phyloP scores from a whole-genome alignment of 2,113 vertebrate genomes.

The Tinamus guttatus region DNA sequence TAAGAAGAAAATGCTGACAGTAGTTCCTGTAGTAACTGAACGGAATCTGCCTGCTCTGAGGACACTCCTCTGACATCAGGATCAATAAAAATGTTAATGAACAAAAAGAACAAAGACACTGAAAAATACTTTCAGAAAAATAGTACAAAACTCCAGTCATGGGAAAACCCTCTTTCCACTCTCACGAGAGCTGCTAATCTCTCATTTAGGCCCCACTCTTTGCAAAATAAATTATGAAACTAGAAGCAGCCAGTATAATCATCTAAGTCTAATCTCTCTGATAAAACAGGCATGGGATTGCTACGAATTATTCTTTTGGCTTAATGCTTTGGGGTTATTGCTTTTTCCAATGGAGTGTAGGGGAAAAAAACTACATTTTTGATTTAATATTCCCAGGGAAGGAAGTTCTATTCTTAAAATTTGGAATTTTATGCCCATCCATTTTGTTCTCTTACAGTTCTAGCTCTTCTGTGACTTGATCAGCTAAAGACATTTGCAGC shows the following conservation, averaged over 20 bases:
- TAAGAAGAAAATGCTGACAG: neutral
- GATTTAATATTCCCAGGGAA: neutral
- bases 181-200: slow-evolving; percentile 40
- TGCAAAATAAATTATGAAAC: slow-evolving; percentile 50
- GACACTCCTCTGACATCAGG: neutral
- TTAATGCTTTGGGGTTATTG: neutral
- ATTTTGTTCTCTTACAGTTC: neutral
- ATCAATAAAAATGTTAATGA: neutral
- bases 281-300: neutral
- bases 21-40: neutral
- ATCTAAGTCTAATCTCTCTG: slow-evolving; percentile 25
- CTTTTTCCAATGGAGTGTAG: neutral
- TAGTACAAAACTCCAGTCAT: slow-evolving; percentile 11
- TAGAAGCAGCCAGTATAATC: slow-evolving; percentile 53
- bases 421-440: neutral
- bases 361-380: neutral
- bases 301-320: slow-evolving; percentile 22
- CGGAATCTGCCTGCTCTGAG: neutral
- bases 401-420: neutral
- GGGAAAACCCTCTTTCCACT: slow-evolving; percentile 26
- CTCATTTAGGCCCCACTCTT: neutral
- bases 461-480: neutral
- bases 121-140: neutral
- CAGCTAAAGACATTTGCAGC: neutral
- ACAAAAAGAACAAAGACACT: neutral